A percentile compares a stretch with the other conserved stretches of the same genome.
These are phyloP conservation scores for Drosophila anomalata DNA, from an alignment of 2,888 invertebrate species.

Conservation along the genomic window DNA sequence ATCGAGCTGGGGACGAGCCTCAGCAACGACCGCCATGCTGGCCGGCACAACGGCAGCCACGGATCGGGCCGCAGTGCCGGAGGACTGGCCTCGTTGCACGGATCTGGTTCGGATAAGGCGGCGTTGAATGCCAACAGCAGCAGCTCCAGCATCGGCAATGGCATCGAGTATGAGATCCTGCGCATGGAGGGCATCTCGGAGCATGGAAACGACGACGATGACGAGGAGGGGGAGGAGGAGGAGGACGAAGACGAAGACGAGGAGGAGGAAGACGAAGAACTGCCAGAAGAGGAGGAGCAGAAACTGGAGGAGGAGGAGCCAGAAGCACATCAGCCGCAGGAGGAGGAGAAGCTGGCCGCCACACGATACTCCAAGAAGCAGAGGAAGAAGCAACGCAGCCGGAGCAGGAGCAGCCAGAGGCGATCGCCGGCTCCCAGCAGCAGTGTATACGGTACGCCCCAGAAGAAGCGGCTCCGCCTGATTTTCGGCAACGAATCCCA, in stretches of 20 bases:
- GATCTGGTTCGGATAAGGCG: conserved; percentile 3
- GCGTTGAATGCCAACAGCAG: conserved; percentile 17
- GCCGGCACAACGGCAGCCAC: conserved; percentile 47
- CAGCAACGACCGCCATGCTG: conserved; percentile 85
- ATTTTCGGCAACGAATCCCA: conserved; percentile 95
- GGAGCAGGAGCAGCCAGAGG: conserved; percentile 39
- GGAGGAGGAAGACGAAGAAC: conserved; percentile 23
- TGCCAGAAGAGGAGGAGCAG: conserved; percentile 8
- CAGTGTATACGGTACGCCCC: conserved; percentile 85
- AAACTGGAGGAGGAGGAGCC: background rate
- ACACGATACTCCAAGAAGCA: conserved; percentile 30
- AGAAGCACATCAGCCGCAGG: conserved; percentile 5
- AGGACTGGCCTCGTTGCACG: background rate
- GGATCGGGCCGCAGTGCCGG: background rate
- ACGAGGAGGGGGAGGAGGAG: conserved; percentile 50
- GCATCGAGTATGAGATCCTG: conserved; percentile 91
- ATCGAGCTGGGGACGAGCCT: conserved; percentile 91
- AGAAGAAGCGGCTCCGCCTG: conserved; percentile 93
- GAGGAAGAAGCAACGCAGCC: conserved; percentile 53
- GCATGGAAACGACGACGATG: conserved; percentile 79
- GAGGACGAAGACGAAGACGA: conserved; percentile 22
- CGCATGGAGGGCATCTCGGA: conserved; percentile 90
- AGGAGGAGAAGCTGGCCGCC: conserved; percentile 18
- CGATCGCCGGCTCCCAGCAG: conserved; percentile 43
- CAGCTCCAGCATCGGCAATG: conserved; percentile 30